Evolutionary conservation across 1,140 invertebrate genomes (phyloP), one percentile per base, ranked within the genome.

Genomic region (Leptinotarsa texana): DNA sequence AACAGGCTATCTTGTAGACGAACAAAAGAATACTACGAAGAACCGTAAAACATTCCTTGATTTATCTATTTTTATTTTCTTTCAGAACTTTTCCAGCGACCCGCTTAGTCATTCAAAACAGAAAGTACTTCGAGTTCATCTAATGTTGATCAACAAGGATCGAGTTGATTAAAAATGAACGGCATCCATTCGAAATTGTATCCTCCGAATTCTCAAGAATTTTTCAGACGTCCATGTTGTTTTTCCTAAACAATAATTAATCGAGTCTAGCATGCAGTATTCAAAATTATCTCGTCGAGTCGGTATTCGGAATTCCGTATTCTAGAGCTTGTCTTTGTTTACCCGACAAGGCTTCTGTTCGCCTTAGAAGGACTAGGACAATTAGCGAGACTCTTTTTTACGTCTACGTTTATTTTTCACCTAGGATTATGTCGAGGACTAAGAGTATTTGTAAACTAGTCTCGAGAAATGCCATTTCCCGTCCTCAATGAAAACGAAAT

Each of bases 401-500:
- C 51, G n/a, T 57, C n/a, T 15, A n/a, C 15, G 51, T 57, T 57
- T 57, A 57, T 57, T 57, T 57, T 57, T 57, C 51, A 57, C 51
- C 51, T 57, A 15, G 51, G 51, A 57, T 57, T 57, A 57, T 57
- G 51, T 57, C 51, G 51, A 57, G 15, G 17, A 57, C 33, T 17
- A 6, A 57, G n/a, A 57, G 0, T 3, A 57, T 57, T 57, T 57
- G 51, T 57, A 57, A 17, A 57, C 51, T 57, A 57, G 51, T n/a
- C 51, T 57, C n/a, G 3, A 57, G 51, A 17, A 57, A 57, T 57
- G 51, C 51, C 51, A 57, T 57, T 57, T 18, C 51, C n/a, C 51
- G 51, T 57, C 51, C 51, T 57, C 51, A 57, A 57, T 57, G 51
- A 57, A 57, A 57, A 57, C 51, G 51, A 57, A 57, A 57, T 57